A percentile compares a stretch with the other conserved stretches of the same genome.
phyloP scores from a whole-genome alignment of 2,888 invertebrate species.

The Parthenolecanium corni region DNA sequence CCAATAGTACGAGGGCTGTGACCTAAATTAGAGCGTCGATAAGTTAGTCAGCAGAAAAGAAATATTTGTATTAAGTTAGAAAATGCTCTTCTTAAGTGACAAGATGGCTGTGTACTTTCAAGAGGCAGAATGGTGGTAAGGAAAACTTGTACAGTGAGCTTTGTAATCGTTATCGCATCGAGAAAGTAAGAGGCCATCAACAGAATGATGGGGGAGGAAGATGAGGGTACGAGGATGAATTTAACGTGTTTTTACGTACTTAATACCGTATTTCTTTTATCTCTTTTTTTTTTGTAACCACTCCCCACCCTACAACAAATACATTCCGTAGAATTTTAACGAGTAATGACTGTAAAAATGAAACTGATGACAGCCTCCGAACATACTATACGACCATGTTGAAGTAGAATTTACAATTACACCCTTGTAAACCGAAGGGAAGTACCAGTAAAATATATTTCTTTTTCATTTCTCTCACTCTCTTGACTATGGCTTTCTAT shows the following conservation, averaged over 20 bases:
- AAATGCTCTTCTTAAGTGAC: no score
- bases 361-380: background rate
- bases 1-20: no score
- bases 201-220: background rate
- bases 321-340: background rate
- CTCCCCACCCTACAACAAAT: background rate
- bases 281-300: background rate
- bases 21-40: no score
- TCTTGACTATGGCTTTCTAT: no score
- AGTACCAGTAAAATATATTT: no score
- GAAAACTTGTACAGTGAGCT: no score
- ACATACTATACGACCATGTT: background rate
- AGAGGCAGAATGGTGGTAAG: no score
- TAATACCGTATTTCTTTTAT: background rate
- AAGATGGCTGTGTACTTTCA: no score
- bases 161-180: background rate
- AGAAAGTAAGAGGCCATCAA: background rate
- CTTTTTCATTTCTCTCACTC: no score
- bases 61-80: no score
- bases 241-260: background rate
- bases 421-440: background rate
- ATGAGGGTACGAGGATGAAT: background rate
- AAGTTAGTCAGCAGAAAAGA: no score
- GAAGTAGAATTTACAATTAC: background rate
- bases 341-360: background rate